Conservation (phyloP, 2,888 invertebrate genomes). For the Rotaria macrura region DNA sequence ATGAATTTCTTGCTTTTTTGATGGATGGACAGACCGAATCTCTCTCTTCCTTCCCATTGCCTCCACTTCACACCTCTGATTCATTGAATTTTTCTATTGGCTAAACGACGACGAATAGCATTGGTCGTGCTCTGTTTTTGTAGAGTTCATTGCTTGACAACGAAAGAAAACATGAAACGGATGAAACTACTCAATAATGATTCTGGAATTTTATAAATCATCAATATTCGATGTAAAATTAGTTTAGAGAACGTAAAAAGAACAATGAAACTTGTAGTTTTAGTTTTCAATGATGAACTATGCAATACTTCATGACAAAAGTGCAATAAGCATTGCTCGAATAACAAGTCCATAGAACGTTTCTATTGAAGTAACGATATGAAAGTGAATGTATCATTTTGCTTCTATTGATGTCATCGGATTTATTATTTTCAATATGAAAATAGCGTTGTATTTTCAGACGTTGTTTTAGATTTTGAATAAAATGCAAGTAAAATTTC, state of each 20-base stretch:
- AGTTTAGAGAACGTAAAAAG: neutral
- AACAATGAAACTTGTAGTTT: neutral
- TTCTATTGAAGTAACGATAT: too few relatives aligned
- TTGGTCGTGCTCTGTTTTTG: neutral
- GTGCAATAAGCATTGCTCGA: too few relatives aligned
- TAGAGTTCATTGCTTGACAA: neutral
- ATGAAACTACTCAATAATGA: neutral
- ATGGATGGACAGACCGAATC: too few relatives aligned
- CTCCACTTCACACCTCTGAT: too few relatives aligned
- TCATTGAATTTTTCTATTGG: too few relatives aligned
- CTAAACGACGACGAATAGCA: too few relatives aligned
- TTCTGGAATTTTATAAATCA: neutral
- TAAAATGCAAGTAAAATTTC: slow-evolving; percentile 11
- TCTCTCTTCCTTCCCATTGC: too few relatives aligned
- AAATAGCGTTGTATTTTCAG: neutral
- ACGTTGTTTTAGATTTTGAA: neutral
- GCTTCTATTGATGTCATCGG: neutral
- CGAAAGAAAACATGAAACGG: neutral
- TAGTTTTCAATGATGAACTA: neutral
- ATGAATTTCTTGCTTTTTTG: too few relatives aligned
- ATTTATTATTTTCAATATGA: neutral
- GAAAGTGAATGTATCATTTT: too few relatives aligned
- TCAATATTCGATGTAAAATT: neutral
- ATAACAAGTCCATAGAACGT: too few relatives aligned
- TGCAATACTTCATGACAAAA: too few relatives aligned